phyloP scores from a whole-genome alignment of 1,140 invertebrate genomes.

The Heliconius congener region DNA sequence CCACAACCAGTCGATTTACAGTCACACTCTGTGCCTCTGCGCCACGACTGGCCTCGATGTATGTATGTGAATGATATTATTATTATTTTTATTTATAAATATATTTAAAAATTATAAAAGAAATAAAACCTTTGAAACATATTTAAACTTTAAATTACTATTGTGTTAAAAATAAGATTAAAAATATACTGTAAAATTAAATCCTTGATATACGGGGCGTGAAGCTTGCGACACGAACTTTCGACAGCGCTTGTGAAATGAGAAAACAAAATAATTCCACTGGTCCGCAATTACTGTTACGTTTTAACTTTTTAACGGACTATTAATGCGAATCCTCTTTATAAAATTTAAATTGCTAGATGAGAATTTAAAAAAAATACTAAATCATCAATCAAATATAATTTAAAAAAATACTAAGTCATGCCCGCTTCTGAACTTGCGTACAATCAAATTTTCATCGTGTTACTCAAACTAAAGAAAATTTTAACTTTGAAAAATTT shows the following conservation, averaged over 20 bases:
- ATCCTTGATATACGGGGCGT: background rate
- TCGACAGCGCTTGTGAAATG: background rate
- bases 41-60: too few relatives aligned
- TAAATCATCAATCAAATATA: too few relatives aligned
- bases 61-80: background rate
- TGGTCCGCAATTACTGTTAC: background rate
- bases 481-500: background rate
- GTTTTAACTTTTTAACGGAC: background rate
- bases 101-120: background rate
- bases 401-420: too few relatives aligned
- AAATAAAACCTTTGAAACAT: background rate
- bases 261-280: constrained; percentile 1
- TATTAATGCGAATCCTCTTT: background rate
- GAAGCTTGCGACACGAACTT: constrained; percentile 10
- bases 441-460: background rate
- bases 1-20: too few relatives aligned
- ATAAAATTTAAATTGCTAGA: background rate
- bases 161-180: background rate
- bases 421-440: too few relatives aligned
- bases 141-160: background rate
- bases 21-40: too few relatives aligned
- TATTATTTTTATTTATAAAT: background rate
- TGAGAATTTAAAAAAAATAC: too few relatives aligned
- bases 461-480: background rate
- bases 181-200: background rate